Base-by-base conservation (phyloP, 2,888 invertebrate species). In the Vesta saturnalis region DNA sequence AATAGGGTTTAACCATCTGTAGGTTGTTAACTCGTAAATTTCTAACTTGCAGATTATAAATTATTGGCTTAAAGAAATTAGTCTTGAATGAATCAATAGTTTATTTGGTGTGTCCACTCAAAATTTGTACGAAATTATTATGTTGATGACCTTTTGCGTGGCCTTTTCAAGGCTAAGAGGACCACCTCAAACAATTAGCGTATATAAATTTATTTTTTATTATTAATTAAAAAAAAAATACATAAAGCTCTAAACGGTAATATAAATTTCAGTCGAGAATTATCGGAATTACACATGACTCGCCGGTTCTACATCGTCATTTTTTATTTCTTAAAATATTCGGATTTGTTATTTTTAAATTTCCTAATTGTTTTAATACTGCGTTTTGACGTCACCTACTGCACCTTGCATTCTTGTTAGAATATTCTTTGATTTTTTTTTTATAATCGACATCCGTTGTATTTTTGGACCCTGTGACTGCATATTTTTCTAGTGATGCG, bases 1-100 rank as follows among this genome's bases (percentile, higher is more conserved):
- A 72, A 78, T 79, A 79, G 75, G 74, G 78, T 78, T 77, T 75
- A 77, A 82, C 81, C 83, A 83, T 82, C 83, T 83, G 83, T 83
- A 82, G 80, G 77, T 79, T 76, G 74, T 73, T 75, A 74, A 69
- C 69, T 77, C n/a, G 72, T 70, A 72, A 70, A 52, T n/a, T 12
- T 49, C 56, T 59, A 58, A 59, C 62, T 52, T 52, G 58, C 30
- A 69, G 55, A 56, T 39, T 6, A 35, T 52, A 52, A 16, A 39
- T 63, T 63, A 46, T 23, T 14, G 35, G 60, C 1, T 46, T 23
- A 16, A 23, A 3, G 10, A 49, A 52, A 60, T 35, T n/a, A 39
- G 39, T 59, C 23, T 21, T 58, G 14, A 49, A 49, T 52, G 57
- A 64, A 64, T 59, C 52, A 59, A 43, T 22, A 43, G 35, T 43